These are phyloP conservation scores for Cyanoliseus patagonus DNA, from an alignment of 2,113 vertebrate genomes.

Conservation along the genomic window DNA sequence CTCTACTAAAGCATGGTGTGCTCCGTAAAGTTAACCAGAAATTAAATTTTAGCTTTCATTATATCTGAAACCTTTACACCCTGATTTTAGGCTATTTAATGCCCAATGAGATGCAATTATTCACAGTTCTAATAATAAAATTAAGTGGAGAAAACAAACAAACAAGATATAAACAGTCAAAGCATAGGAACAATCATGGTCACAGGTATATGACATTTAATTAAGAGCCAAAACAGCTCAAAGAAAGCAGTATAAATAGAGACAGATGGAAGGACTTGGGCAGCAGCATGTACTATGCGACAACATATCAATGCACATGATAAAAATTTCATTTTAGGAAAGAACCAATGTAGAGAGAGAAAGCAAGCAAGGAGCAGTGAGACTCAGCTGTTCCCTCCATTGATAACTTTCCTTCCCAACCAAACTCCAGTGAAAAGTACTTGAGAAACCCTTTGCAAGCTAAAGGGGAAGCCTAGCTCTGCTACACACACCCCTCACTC, in stretches of 20 bases:
- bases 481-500: too few relatives aligned
- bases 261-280: background rate
- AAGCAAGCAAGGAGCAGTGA: background rate
- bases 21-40: background rate
- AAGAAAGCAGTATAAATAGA: background rate
- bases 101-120: background rate
- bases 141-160: background rate
- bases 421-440: background rate
- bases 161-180: background rate
- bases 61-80: background rate
- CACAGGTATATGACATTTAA: background rate
- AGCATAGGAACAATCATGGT: background rate
- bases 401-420: background rate
- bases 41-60: background rate
- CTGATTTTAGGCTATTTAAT: background rate
- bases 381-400: background rate
- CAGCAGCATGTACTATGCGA: background rate
- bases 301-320: background rate
- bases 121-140: background rate
- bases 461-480: background rate
- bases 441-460: background rate
- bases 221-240: background rate
- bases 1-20: background rate
- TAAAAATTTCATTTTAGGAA: background rate
- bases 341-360: background rate